phyloP scores from a whole-genome alignment of 37 sponge, comb jelly and placozoan genomes.

The Haliclona indistincta region DNA sequence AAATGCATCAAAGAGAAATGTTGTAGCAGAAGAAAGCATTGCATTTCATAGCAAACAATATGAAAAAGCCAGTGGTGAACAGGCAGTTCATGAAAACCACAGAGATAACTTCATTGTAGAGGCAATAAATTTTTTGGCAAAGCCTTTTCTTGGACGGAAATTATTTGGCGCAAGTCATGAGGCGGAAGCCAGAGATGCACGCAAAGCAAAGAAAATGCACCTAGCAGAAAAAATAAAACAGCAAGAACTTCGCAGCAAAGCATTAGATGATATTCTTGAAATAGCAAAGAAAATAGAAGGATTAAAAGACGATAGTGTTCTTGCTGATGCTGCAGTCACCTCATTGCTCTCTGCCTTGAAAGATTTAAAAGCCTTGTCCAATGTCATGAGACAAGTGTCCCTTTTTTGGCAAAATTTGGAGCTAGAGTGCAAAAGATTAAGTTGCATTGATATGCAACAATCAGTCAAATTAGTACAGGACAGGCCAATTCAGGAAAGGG shows the following conservation, averaged over 20 bases:
- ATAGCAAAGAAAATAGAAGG: slow-evolving; percentile 19
- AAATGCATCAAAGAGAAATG: not conserved
- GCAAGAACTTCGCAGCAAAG: slow-evolving; percentile 3
- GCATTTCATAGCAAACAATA: not conserved
- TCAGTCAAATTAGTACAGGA: not conserved
- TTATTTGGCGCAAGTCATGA: no score
- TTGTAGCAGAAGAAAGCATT: not conserved
- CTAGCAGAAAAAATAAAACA: no score
- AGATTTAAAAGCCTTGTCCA: slow-evolving; percentile 26
- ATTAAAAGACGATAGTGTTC: not conserved
- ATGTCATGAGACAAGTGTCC: slow-evolving; percentile 28
- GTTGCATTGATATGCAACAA: not conserved
- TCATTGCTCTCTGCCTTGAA: slow-evolving; percentile 20
- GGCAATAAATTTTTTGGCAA: no score
- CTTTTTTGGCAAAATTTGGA: slow-evolving; percentile 40
- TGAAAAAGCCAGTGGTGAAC: not conserved
- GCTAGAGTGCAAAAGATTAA: slow-evolving; percentile 19
- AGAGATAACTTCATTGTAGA: no score
- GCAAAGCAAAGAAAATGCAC: not conserved
- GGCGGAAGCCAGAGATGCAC: no score
- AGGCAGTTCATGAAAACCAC: not conserved
- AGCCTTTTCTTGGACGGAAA: not conserved
- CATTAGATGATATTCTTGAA: slow-evolving; percentile 8
- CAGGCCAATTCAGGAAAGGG: not conserved
- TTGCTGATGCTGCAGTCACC: slow-evolving; percentile 15